Evolutionary conservation across 2,113 vertebrate genomes (phyloP).

Genomic region (Protobothrops flavoviridis): DNA sequence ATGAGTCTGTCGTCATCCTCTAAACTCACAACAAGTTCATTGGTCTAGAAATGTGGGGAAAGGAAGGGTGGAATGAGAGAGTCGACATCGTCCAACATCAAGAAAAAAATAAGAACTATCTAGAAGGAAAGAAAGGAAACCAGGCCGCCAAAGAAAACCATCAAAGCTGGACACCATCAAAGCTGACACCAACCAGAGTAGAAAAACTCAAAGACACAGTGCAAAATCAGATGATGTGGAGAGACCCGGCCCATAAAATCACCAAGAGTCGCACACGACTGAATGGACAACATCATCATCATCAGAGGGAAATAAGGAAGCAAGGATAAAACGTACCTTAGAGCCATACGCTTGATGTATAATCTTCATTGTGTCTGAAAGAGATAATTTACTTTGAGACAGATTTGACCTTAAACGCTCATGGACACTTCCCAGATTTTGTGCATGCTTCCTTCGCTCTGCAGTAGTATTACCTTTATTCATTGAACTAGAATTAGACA

Average conservation of each 20-base stretch:
- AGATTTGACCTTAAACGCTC: neutral
- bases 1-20: slow-evolving; percentile 86
- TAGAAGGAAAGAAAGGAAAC: neutral
- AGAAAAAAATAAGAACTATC: neutral
- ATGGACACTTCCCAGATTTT: neutral
- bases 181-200: neutral
- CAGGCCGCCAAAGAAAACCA: neutral
- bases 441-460: neutral
- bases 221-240: neutral
- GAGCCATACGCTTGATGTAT: slow-evolving; percentile 91
- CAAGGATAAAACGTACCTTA: slow-evolving; percentile 76
- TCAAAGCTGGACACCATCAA: neutral
- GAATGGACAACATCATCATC: neutral
- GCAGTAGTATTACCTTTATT: neutral
- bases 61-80: neutral
- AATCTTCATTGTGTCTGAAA: slow-evolving; percentile 93
- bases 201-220: neutral
- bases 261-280: neutral
- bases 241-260: neutral
- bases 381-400: slow-evolving; percentile 44
- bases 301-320: neutral
- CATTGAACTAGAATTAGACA: neutral
- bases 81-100: slow-evolving; percentile 14
- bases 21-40: slow-evolving; percentile 89
- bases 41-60: slow-evolving; percentile 75